Conservation (phyloP, 2,888 invertebrate genomes). For the Catocala fraxini region DNA sequence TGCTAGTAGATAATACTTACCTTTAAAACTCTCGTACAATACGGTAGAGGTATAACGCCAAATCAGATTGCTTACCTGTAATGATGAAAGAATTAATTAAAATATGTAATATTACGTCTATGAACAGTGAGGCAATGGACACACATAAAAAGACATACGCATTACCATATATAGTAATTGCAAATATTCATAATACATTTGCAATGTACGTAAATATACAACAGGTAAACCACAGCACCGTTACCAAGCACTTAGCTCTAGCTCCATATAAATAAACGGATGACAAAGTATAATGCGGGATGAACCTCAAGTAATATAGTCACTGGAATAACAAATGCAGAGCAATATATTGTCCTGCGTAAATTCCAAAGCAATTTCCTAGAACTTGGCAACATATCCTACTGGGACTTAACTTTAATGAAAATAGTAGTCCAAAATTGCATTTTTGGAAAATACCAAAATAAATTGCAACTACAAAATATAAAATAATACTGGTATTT, state of each 20-base stretch:
- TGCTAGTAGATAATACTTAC: no score
- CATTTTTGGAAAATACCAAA: neutral
- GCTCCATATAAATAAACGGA: neutral
- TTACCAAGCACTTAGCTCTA: neutral
- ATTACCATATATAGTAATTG: no score
- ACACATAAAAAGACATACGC: no score
- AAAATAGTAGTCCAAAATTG: constrained; percentile 5
- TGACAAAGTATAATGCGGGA: constrained; percentile 3
- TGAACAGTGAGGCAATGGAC: no score
- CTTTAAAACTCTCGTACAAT: no score
- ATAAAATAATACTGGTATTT: no score
- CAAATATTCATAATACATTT: neutral
- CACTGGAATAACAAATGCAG: constrained; percentile 6
- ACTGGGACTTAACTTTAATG: constrained; percentile 17
- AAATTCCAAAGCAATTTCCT: constrained; percentile 34
- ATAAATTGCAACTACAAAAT: no score
- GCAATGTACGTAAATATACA: neutral
- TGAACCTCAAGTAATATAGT: neutral
- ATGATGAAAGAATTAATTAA: no score
- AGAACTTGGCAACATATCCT: constrained; percentile 25
- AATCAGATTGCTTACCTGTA: no score
- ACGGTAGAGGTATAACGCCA: no score
- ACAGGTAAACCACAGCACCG: neutral
- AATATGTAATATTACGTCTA: no score
- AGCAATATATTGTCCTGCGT: constrained; percentile 29